Conservation (phyloP, 2,113 vertebrate genomes). For the Thinocorus orbignyianus region DNA sequence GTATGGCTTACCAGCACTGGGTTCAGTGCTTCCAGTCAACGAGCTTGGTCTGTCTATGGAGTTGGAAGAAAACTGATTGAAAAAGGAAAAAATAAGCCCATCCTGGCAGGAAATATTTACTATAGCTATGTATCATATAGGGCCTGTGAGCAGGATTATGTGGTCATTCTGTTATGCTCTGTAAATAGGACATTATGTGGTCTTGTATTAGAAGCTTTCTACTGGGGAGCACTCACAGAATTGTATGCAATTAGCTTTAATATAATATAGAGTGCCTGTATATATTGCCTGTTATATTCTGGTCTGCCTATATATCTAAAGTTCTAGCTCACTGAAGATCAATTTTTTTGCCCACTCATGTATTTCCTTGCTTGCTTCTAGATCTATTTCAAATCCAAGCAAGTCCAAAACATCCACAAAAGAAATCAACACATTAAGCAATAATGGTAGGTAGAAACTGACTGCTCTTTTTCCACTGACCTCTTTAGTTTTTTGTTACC, state of each 20-base stretch:
- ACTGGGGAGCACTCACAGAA: neutral
- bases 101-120: neutral
- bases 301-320: neutral
- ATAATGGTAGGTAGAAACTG: neutral
- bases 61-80: neutral
- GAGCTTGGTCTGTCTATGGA: neutral
- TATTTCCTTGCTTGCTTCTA: neutral
- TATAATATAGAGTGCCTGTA: neutral
- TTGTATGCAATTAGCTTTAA: neutral
- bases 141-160: neutral
- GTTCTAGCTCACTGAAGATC: neutral
- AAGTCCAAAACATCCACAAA: neutral
- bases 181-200: neutral
- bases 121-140: neutral
- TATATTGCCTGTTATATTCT: neutral
- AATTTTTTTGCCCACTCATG: neutral
- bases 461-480: constrained; percentile 31
- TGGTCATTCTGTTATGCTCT: fast-evolving
- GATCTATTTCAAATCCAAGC: neutral
- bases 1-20: neutral
- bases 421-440: neutral
- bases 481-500: neutral
- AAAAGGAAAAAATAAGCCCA: neutral
- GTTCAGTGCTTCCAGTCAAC: neutral
- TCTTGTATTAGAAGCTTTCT: neutral